A percentile compares a stretch with the other conserved stretches of the same genome.
These are phyloP conservation scores for Semicossyphus pulcher DNA, from an alignment of 2,113 vertebrate species.

Conservation along the genomic window DNA sequence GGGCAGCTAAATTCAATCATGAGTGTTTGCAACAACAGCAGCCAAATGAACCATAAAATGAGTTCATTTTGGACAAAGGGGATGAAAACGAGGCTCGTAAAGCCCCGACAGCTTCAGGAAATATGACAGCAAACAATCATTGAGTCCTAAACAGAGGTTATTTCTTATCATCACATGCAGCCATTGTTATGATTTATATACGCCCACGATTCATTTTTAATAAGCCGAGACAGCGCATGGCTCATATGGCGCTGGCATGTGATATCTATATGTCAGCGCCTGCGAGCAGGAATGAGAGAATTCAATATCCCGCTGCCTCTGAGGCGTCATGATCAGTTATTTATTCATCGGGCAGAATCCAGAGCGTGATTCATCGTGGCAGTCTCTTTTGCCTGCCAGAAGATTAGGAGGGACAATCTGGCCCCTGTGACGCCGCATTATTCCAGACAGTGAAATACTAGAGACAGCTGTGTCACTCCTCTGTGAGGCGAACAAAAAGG, in stretches of 20 bases:
- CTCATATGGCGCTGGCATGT: neutral
- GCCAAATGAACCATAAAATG: slow-evolving; percentile 32
- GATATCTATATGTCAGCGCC: slow-evolving; percentile 33
- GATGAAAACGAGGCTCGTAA: slow-evolving; percentile 25
- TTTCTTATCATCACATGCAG: slow-evolving; percentile 17
- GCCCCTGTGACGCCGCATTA: slow-evolving; percentile 62
- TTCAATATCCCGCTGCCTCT: slow-evolving; percentile 12
- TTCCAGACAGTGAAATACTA: slow-evolving; percentile 69
- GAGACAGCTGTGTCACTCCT: slow-evolving; percentile 74
- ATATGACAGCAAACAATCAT: slow-evolving; percentile 22
- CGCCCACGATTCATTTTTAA: slow-evolving; percentile 31
- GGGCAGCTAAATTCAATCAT: slow-evolving; percentile 25
- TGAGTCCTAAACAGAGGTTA: neutral
- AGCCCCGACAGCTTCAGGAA: slow-evolving; percentile 7
- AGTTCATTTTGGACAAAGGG: slow-evolving; percentile 31
- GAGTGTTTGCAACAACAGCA: slow-evolving; percentile 18
- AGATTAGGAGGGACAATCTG: slow-evolving; percentile 72
- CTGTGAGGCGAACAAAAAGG: slow-evolving; percentile 60
- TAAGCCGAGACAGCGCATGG: neutral
- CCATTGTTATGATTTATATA: slow-evolving; percentile 16
- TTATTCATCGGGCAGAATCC: slow-evolving; percentile 57
- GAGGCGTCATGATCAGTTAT: slow-evolving; percentile 42
- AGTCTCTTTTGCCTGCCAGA: slow-evolving; percentile 44
- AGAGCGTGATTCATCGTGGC: slow-evolving; percentile 52
- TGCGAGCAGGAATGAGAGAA: slow-evolving; percentile 16